A percentile compares a stretch with the other conserved stretches of the same genome.
These are phyloP conservation scores for Amphiprion ocellaris DNA, from an alignment of 2,113 vertebrate species.

Conservation along the genomic window DNA sequence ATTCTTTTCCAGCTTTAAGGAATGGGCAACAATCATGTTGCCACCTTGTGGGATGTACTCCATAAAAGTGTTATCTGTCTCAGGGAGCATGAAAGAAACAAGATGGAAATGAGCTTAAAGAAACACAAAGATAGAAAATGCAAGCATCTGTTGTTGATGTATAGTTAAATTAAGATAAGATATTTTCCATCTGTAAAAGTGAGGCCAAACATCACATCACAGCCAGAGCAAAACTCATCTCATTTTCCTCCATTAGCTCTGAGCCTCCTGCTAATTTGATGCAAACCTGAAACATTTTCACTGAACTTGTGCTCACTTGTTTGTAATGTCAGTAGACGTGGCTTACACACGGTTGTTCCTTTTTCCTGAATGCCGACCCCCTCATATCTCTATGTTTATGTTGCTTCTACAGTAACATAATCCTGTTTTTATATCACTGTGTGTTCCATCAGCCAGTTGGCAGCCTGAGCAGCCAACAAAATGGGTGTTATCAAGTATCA, in stretches of 20 bases:
- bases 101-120: slow-evolving; percentile 50
- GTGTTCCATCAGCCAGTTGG: slow-evolving; percentile 23
- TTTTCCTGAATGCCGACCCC: slow-evolving; percentile 13
- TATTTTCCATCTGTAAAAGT: slow-evolving; percentile 12
- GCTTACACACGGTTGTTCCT: slow-evolving; percentile 8
- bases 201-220: not conserved
- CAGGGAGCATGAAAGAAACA: slow-evolving; percentile 31
- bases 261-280: slow-evolving; percentile 1
- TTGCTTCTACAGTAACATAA: slow-evolving; percentile 46
- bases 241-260: not conserved
- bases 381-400: slow-evolving; percentile 38
- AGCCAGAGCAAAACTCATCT: not conserved
- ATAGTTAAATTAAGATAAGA: slow-evolving; percentile 25
- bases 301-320: slow-evolving; percentile 14
- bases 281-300: not conserved
- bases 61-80: slow-evolving; percentile 24
- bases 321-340: not conserved
- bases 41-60: slow-evolving; percentile 41
- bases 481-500: slow-evolving; percentile 61
- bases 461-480: slow-evolving; percentile 51
- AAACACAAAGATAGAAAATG: slow-evolving; percentile 15
- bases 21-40: slow-evolving; percentile 26
- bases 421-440: slow-evolving; percentile 60
- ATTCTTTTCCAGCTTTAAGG: slow-evolving; percentile 38
- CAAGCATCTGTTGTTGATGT: slow-evolving; percentile 24